Base-by-base conservation (phyloP, 2,888 invertebrate species). In the Chrysolina oricalcia region DNA sequence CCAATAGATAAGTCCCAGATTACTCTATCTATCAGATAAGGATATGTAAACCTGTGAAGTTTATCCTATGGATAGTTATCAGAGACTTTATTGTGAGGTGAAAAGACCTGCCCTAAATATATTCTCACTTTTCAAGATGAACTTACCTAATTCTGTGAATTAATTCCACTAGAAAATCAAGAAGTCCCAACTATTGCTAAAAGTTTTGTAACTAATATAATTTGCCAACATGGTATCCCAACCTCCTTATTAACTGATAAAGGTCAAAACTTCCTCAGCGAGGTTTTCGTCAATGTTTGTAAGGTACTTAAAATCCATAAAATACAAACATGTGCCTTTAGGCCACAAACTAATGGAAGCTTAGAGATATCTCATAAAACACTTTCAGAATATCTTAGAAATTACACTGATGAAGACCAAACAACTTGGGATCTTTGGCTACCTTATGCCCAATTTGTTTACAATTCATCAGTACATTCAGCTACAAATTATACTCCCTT, bases 101-200 rank as follows among this genome's bases (percentile, higher is more conserved):
- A n/a, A n/a, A n/a, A n/a, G n/a, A n/a, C n/a, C n/a, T n/a, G n/a
- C n/a, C 4, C 17, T 50, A 50, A 50, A 50, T 50, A 50, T n/a
- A 50, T 50, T 50, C 48, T n/a, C n/a, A 50, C 48, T 17, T 50
- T 50, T 50, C 48, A 50, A 50, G 48, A 17, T 9, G 48, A 17
- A n/a, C 17, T 17, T 17, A 50, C n/a, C 5, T 17, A 50, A 17
- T 50, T 50, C n/a, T 50, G 48, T 50, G n/a, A 50, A 50, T n/a
- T 50, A 13, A 50, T 50, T 17, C 5, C 8, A 1, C 17, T 50
- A 17, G 48, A 50, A 50, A 50, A 50, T 50, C 17, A 50, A 50
- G 48, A 17, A 50, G 48, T 17, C n/a, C 17, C 13, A 50, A 50
- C 17, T 17, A 50, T 17, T 17, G 48, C 48, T 17, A 17, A 50